Conservation (phyloP, 2,888 invertebrate genomes). For the Drosophila rubida region DNA sequence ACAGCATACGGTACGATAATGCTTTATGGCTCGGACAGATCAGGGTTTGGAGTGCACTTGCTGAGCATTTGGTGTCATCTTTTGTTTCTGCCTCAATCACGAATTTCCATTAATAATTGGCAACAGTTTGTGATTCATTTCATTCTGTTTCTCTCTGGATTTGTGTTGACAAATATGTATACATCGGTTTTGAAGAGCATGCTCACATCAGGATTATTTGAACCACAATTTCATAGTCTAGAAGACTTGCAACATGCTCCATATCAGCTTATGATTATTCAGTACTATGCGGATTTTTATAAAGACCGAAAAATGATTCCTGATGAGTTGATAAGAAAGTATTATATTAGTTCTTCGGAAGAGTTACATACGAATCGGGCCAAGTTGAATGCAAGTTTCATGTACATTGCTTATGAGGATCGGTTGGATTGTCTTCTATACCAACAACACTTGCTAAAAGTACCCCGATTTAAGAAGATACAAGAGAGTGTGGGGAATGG, state of each 20-base stretch:
- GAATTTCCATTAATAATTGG: slow-evolving; percentile 24
- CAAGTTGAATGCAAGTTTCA: slow-evolving; percentile 40
- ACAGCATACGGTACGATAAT: slow-evolving; percentile 28
- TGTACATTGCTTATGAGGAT: slow-evolving; percentile 45
- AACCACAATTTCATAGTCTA: slow-evolving; percentile 47
- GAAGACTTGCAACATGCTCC: slow-evolving; percentile 48
- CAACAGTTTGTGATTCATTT: slow-evolving; percentile 36
- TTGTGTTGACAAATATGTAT: slow-evolving; percentile 62
- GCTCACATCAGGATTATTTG: slow-evolving; percentile 59
- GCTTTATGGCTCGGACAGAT: slow-evolving; percentile 18
- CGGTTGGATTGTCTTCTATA: slow-evolving; percentile 45
- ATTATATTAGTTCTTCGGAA: neutral
- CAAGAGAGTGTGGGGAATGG: slow-evolving; percentile 22
- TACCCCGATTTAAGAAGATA: slow-evolving; percentile 54
- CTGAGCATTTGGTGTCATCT: slow-evolving; percentile 21
- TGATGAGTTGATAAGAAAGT: neutral
- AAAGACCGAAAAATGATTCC: neutral
- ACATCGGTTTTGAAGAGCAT: slow-evolving; percentile 58
- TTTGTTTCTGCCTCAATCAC: slow-evolving; percentile 9
- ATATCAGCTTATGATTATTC: slow-evolving; percentile 21
- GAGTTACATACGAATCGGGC: neutral
- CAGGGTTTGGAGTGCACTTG: slow-evolving; percentile 32
- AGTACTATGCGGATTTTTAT: slow-evolving; percentile 23
- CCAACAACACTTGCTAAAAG: slow-evolving; percentile 60
- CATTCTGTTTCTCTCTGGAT: slow-evolving; percentile 46